Base-by-base conservation (phyloP, 1,140 invertebrate species). In the Solenopsis fugax region DNA sequence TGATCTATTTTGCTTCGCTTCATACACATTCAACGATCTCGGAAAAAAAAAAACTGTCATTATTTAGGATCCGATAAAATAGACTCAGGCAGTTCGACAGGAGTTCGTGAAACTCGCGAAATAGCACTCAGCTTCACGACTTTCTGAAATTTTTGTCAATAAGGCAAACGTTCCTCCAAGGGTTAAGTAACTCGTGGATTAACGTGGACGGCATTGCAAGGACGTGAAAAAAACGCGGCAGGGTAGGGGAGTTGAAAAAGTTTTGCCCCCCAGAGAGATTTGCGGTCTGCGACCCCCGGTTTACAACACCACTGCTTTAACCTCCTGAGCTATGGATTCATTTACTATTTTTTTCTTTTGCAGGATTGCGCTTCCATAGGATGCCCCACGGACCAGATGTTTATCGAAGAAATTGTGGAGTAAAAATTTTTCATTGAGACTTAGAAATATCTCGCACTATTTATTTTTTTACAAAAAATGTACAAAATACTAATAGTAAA, bases 221-320 rank as follows among this genome's bases (percentile, higher is more conserved):
- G n/a, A 7, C 29, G 69, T 41, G 80, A 75, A 60, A 82, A 84
- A 84, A 75, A 56, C 77, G 34, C 48, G n/a, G 4, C 6, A 52
- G 13, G 24, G n/a, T 34, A 37, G 29, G 21, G n/a, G 24, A 54
- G 12, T 34, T 50, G 52, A 72, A 93, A 92, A 90, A 93, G 89
- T 88, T 54, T 73, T 96, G 97, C 97, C 69, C 52, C 95, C 97
- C 96, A 96, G 97, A 96, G 97, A 97, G 97, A 97, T 96, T 97
- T 97, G 97, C 97, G 97, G 97, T 97, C 97, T n/a, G 97, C 97
- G 97, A 97, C 97, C 97, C 97, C 97, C 97, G 97, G 97, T 98
- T 98, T 98, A 98, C 97, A 97, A 98, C 97, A 98, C 97, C 97
- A 98, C 97, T 97, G 97, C 97, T 98, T 97, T 98, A 97, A 97